These are phyloP conservation scores for Macrotis lagotis DNA, from an alignment of 2,113 vertebrate genomes.

Conservation along the genomic window DNA sequence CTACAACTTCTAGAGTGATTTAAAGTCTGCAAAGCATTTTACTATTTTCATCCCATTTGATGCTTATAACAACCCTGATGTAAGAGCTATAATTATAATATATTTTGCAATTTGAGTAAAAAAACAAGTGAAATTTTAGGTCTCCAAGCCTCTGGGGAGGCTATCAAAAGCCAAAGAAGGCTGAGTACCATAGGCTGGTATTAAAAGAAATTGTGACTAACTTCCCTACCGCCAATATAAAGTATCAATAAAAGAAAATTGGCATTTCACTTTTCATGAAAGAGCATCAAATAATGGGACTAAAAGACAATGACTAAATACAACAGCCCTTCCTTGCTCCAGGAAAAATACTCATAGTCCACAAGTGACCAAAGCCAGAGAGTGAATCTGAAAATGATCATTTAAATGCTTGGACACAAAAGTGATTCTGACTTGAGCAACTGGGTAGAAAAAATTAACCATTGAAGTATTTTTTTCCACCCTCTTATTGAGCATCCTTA, in stretches of 20 bases:
- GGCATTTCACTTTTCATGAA: background rate
- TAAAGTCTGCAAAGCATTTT: background rate
- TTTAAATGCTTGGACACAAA: constrained; percentile 62
- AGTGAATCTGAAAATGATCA: constrained; percentile 60
- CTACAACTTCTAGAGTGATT: background rate
- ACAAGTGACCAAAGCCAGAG: constrained; percentile 60
- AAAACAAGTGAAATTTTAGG: background rate
- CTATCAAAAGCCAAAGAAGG: background rate
- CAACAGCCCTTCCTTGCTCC: background rate
- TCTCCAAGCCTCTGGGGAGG: background rate
- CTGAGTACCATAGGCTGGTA: background rate
- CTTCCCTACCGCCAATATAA: background rate
- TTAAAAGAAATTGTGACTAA: background rate
- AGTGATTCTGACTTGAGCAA: constrained; percentile 39
- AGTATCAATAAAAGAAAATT: background rate
- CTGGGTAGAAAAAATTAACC: background rate
- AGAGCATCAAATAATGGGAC: background rate
- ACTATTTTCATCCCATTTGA: background rate
- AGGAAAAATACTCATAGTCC: background rate
- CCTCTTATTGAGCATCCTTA: background rate
- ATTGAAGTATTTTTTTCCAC: background rate
- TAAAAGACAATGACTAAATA: background rate
- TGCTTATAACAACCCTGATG: background rate
- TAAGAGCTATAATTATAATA: background rate
- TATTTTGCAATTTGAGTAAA: background rate